Base-by-base conservation (phyloP, 2,797 vertebrate genomes). In the Poecile montanus region DNA sequence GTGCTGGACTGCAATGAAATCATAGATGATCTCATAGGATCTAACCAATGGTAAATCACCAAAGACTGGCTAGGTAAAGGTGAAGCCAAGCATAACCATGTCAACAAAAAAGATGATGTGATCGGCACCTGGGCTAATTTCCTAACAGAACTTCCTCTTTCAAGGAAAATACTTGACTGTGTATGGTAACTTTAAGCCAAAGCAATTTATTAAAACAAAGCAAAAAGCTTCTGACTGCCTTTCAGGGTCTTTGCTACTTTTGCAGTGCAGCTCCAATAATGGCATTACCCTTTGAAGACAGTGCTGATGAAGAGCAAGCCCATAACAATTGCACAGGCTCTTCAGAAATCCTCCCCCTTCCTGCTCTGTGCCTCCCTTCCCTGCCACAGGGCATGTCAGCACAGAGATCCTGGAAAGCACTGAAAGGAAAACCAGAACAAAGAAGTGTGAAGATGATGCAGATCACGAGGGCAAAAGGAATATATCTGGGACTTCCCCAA, bases 291-390 rank as follows among this genome's bases (percentile, higher is more conserved):
- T 86, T 65, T 80, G 73, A 83, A 90, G 47, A 38, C 7, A 84
- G 34, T 32, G 32, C 48, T 75, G 51, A 27, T 32, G 62, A 86
- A 75, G 34, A 72, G 29, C 22, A 61, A 88, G 14, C 21, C 73
- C 36, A 3, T 27, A 34, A 84, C 0, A 0, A 54, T 36, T 74
- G 13, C 0, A 1, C 2, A 65, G 38, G 12, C 26, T 78, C 16
- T 36, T 80, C n/a, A 57, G n/a, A 53, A 63, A 60, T 17, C 7
- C 10, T 38, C 21, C 12, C 27, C 67, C 6, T 34, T 60, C 36
- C 44, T 70, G 54, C 30, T 11, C 50, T n/a, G 56, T 80, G 34
- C 42, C 53, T 68, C 13, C 26, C 47, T 62, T 58, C 36, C 44
- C 81, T 88, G 54, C 20, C 73, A 60, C 13, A 60, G 50, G 73